phyloP scores from a whole-genome alignment of 2,113 vertebrate genomes.

The Ictalurus furcatus region DNA sequence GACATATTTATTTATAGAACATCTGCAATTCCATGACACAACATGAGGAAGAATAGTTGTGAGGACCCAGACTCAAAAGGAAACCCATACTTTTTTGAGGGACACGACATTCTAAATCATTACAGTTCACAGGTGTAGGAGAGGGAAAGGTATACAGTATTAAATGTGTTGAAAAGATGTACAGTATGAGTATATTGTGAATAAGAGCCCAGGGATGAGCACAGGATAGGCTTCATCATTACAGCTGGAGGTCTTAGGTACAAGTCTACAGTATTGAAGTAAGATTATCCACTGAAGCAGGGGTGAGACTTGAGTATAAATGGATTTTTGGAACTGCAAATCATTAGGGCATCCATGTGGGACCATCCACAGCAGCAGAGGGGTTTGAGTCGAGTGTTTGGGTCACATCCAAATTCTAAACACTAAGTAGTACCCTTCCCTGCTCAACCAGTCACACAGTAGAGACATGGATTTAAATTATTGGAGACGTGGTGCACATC shows the following conservation, averaged over 20 bases:
- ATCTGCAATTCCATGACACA: background rate
- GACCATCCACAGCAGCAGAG: background rate
- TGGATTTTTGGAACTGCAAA: slow-evolving; percentile 15
- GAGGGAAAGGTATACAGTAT: background rate
- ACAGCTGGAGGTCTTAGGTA: background rate
- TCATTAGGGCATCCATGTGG: slow-evolving; percentile 2
- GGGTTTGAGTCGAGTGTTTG: background rate
- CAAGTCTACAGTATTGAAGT: background rate
- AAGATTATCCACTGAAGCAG: background rate
- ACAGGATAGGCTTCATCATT: background rate
- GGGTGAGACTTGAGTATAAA: background rate
- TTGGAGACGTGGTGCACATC: background rate
- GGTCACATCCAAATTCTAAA: background rate
- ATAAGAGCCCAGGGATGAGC: background rate
- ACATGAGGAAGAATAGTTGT: background rate
- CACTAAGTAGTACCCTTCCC: background rate
- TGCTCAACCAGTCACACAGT: background rate
- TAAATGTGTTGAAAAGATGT: background rate
- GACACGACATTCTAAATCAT: background rate
- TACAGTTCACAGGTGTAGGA: background rate
- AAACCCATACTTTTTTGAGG: background rate
- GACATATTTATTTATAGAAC: background rate
- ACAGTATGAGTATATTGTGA: background rate
- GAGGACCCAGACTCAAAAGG: background rate
- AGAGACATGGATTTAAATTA: background rate